These are phyloP conservation scores for Cerceris ruficornis DNA, from an alignment of 2,888 invertebrate genomes.

Conservation along the genomic window DNA sequence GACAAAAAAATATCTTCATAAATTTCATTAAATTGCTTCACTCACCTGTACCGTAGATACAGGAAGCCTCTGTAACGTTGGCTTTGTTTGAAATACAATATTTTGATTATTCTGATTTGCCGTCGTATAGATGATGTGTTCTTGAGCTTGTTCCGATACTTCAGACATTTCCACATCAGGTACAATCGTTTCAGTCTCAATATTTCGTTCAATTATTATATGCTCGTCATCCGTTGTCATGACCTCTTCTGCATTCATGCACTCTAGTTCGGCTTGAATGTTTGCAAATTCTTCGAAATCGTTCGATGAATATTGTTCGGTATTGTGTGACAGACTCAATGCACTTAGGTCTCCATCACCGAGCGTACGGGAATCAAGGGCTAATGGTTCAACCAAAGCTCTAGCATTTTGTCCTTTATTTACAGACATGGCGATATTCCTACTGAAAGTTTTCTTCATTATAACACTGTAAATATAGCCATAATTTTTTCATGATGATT, in stretches of 20 bases:
- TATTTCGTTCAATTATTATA: constrained; percentile 63
- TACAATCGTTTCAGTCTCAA: constrained; percentile 71
- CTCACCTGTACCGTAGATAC: constrained; percentile 75
- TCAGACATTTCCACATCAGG: constrained; percentile 79
- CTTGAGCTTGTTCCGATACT: constrained; percentile 69
- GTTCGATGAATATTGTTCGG: constrained; percentile 74
- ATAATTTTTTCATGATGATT: background rate
- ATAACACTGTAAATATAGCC: background rate
- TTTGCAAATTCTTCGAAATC: constrained; percentile 81
- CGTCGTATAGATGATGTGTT: constrained; percentile 76
- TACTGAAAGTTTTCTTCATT: constrained; percentile 22
- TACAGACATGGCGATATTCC: constrained; percentile 71
- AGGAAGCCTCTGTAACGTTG: constrained; percentile 78
- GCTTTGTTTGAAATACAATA: constrained; percentile 78
- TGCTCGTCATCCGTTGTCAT: constrained; percentile 76
- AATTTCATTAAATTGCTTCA: background rate
- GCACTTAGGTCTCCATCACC: constrained; percentile 77
- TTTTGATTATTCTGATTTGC: constrained; percentile 76
- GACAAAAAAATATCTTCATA: background rate
- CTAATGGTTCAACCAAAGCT: constrained; percentile 75
- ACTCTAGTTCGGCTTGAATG: constrained; percentile 81
- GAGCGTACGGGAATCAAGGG: constrained; percentile 72
- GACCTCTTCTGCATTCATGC: constrained; percentile 79
- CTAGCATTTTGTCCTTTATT: constrained; percentile 73
- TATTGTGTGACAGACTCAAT: constrained; percentile 70